These are phyloP conservation scores for Zosterops lateralis DNA, from an alignment of 2,113 vertebrate genomes.

Conservation along the genomic window DNA sequence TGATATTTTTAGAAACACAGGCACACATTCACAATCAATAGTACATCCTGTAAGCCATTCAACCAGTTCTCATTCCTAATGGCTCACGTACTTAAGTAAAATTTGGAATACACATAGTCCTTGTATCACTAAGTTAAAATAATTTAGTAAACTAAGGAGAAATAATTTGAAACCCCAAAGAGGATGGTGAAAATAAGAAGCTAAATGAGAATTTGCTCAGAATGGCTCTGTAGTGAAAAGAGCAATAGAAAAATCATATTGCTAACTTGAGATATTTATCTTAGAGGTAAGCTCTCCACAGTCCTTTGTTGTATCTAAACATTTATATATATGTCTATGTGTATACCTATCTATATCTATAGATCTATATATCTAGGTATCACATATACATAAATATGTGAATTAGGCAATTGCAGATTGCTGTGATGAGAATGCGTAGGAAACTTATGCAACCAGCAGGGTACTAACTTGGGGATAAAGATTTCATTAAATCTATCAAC, in stretches of 20 bases:
- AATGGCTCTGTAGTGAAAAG: background rate
- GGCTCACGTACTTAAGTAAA: conserved; percentile 1
- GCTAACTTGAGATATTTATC: background rate
- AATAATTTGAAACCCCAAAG: background rate
- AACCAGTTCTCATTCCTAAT: background rate
- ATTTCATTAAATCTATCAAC: background rate
- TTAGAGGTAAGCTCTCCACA: background rate
- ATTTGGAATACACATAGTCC: background rate
- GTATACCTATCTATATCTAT: background rate
- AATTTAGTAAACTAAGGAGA: conserved; percentile 15
- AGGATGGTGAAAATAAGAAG: background rate
- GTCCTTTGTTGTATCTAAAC: background rate
- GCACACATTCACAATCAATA: conserved; percentile 32
- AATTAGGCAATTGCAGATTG: background rate
- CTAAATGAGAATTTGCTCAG: background rate
- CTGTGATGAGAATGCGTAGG: background rate
- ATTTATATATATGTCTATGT: background rate
- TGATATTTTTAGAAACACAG: conserved; percentile 38
- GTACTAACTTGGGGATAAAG: background rate
- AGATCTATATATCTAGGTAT: background rate
- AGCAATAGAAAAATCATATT: background rate
- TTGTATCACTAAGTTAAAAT: conserved; percentile 7
- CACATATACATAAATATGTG: background rate
- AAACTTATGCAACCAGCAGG: background rate
- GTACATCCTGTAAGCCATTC: conserved; percentile 48